Evolutionary conservation across 2,797 vertebrate species (phyloP), one percentile per base, ranked within the genome.

Genomic region (Merluccius polli): DNA sequence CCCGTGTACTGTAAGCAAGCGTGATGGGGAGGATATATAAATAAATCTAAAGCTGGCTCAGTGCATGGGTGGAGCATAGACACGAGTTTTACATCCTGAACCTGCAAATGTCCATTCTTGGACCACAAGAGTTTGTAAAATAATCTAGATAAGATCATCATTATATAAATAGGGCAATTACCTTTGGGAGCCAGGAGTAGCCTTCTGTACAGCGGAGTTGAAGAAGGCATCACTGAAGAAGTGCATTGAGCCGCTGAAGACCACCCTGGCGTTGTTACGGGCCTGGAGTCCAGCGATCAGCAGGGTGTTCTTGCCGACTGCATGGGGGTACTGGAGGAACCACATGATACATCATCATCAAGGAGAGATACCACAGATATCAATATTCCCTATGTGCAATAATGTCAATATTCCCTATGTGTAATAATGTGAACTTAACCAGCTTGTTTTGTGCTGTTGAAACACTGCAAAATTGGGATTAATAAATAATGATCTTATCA

Each of bases 221-320:
- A 99, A 99, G 89, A 97, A 98, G 52, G 96, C 94, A 0, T 99
- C 97, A 0, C 98, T 99, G 88, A 99, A 99, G 91, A 99, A 99
- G 72, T 98, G 96, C 63, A 99, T 82, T 7, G 98, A 99, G 33
- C 98, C 98, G 0, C 97, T 98, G 92, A 99, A 99, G 85, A 99
- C 91, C 29, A 99, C 96, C 0, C 98, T 94, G 77, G 98, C 98
- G 0, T 99, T 99, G 91, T 99, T 99, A 78, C 98, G 94, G 48
- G 97, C 97, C 85, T 99, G 98, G 12, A 99, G 95, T 2, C 98
- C 98, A 0, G 98, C 98, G 0, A 99, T 96, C 81, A 99, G 94
- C 70, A 99, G 94, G 1, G 97, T 99, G 91, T 99, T 99, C 92
- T 96, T 98, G 24, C 98, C 98, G 10, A 99, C 97, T 0, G 98